Percentiles rank a stretch among this genome's conserved stretches.
These are phyloP conservation scores for Benthosema pterotum DNA, from an alignment of 2,797 vertebrate genomes.

Conservation along the genomic window DNA sequence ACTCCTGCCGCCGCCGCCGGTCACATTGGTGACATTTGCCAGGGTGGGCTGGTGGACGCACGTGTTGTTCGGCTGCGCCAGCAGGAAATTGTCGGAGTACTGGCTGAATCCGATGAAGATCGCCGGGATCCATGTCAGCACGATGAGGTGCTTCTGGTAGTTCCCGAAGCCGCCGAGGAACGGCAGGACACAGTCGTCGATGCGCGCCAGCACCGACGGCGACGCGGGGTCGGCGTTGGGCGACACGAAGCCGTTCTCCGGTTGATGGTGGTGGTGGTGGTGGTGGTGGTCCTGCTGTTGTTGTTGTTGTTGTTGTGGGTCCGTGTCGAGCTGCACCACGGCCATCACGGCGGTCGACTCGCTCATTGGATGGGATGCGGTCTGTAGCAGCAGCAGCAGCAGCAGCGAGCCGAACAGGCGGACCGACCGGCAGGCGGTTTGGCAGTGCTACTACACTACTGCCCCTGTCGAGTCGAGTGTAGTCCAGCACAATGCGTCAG, in stretches of 20 bases:
- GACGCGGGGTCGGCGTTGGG: conserved; percentile 70
- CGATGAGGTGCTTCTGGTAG: conserved; percentile 91
- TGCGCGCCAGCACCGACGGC: conserved; percentile 83
- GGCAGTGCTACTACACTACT: conserved; percentile 54
- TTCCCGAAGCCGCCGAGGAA: conserved; percentile 91
- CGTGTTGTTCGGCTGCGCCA: conserved; percentile 88
- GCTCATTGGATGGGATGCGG: conserved; percentile 59
- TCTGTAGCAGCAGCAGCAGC: conserved; percentile 54
- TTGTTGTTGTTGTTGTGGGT: no score
- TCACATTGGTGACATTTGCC: conserved; percentile 56
- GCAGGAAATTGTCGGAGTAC: conserved; percentile 92
- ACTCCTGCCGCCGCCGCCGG: no score
- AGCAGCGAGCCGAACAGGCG: conserved; percentile 34
- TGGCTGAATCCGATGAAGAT: conserved; percentile 96
- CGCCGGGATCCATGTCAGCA: conserved; percentile 95
- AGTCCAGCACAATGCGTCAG: conserved; percentile 77
- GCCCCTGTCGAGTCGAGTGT: conserved; percentile 59
- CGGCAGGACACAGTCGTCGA: conserved; percentile 88
- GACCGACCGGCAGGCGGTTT: conserved; percentile 34
- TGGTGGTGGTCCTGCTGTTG: no score
- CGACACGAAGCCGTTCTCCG: conserved; percentile 84
- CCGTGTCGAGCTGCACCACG: conserved; percentile 76
- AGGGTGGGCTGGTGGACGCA: conserved; percentile 72
- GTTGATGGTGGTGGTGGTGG: conserved; percentile 69
- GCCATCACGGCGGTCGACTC: conserved; percentile 79